Conservation (phyloP, 2,113 vertebrate genomes). For the Chaenogobius annularis region DNA sequence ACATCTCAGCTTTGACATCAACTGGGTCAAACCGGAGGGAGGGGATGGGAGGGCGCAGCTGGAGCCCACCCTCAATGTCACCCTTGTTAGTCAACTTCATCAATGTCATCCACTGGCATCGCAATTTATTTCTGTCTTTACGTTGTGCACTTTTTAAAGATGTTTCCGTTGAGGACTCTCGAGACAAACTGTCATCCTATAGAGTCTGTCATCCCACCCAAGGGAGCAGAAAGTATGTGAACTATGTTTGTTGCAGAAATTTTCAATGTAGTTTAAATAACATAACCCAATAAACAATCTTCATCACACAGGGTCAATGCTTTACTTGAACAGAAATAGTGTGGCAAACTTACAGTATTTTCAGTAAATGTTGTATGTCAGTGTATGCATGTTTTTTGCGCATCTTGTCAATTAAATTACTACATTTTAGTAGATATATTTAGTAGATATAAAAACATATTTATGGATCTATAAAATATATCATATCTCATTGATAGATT, state of each 20-base stretch:
- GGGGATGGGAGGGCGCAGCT: slow-evolving; percentile 72
- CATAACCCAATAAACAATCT: background rate
- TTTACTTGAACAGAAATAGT: background rate
- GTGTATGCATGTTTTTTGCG: background rate
- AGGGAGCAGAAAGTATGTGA: background rate
- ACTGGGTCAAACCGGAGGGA: slow-evolving; percentile 72
- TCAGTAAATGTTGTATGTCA: too few relatives aligned
- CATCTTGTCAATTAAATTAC: background rate
- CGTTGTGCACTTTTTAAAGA: slow-evolving; percentile 25
- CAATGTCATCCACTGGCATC: slow-evolving; percentile 63
- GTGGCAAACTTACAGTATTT: too few relatives aligned
- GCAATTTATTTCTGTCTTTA: slow-evolving; percentile 55
- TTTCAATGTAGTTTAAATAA: background rate
- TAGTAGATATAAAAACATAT: too few relatives aligned
- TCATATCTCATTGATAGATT: too few relatives aligned
- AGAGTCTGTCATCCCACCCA: background rate
- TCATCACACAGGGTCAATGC: too few relatives aligned
- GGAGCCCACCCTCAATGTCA: slow-evolving; percentile 74
- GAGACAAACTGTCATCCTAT: background rate
- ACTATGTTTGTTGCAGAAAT: background rate
- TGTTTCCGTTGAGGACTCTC: slow-evolving; percentile 11
- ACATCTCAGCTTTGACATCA: slow-evolving; percentile 74
- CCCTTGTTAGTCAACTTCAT: slow-evolving; percentile 78
- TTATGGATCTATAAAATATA: background rate
- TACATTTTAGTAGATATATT: background rate